Evolutionary conservation across 2,888 invertebrate genomes (phyloP).

Genomic region (Charanyca ferruginea): DNA sequence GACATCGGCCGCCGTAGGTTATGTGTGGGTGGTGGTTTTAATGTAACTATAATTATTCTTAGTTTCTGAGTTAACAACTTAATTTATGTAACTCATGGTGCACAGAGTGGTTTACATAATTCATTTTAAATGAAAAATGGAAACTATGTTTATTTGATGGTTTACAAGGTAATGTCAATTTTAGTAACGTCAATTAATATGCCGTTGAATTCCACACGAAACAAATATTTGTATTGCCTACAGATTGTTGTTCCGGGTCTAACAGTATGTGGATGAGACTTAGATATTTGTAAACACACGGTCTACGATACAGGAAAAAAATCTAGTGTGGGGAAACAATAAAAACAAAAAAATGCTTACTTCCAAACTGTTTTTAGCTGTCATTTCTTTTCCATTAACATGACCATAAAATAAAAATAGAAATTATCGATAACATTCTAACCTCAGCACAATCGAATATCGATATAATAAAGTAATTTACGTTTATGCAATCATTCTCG

Average conservation of each 20-base stretch:
- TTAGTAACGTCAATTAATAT: background rate
- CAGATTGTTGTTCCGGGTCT: too few species aligned
- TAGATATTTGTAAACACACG: too few species aligned
- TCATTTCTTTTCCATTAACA: slow-evolving; percentile 12
- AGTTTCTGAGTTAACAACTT: background rate
- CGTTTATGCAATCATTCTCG: slow-evolving; percentile 23
- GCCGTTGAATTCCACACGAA: too few species aligned
- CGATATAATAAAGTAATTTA: slow-evolving; percentile 48
- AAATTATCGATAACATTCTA: slow-evolving; percentile 33
- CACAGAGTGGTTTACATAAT: background rate
- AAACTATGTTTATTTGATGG: background rate
- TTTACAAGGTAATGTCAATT: background rate
- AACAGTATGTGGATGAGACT: too few species aligned
- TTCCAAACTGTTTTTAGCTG: background rate
- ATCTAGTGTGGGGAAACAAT: too few species aligned
- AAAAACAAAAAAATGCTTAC: too few species aligned
- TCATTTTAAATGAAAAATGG: background rate
- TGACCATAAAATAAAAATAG: slow-evolving; percentile 27
- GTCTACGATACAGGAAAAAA: too few species aligned
- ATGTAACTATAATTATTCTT: background rate
- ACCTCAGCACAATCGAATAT: slow-evolving; percentile 30
- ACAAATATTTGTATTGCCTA: too few species aligned
- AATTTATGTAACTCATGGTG: background rate
- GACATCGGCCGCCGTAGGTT: background rate
- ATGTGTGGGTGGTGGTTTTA: slow-evolving; percentile 1